These are phyloP conservation scores for Poecilia picta DNA, from an alignment of 2,797 vertebrate genomes.

Conservation along the genomic window DNA sequence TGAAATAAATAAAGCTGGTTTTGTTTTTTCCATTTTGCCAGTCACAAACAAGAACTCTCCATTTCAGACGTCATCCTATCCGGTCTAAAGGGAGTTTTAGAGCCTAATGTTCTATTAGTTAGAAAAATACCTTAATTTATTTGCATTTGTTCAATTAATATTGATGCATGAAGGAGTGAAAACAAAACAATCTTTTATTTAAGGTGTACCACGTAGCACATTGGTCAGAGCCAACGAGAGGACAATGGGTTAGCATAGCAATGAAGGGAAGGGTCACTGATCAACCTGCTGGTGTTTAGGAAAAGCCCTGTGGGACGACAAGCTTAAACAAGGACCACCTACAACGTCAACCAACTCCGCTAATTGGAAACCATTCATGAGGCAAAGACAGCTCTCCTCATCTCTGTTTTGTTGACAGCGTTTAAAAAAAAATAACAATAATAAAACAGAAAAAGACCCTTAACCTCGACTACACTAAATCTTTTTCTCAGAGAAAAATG, in stretches of 20 bases:
- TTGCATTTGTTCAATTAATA: constrained; percentile 24
- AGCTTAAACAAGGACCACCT: constrained; percentile 50
- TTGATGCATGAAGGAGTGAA: constrained; percentile 18
- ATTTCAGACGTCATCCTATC: constrained; percentile 52
- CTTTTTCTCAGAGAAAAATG: constrained; percentile 22
- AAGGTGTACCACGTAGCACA: constrained; percentile 16
- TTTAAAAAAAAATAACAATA: constrained; percentile 36
- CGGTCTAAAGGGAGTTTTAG: constrained; percentile 8
- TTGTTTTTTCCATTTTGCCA: constrained; percentile 42
- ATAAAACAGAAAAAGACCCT: constrained; percentile 28
- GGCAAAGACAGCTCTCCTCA: constrained; percentile 35
- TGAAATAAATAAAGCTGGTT: constrained; percentile 39
- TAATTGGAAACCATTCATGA: constrained; percentile 66
- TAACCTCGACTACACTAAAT: background rate
- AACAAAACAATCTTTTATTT: constrained; percentile 12
- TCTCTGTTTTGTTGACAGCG: constrained; percentile 37
- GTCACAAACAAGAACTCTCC: constrained; percentile 7
- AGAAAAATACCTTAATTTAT: constrained; percentile 37
- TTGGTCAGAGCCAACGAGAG: constrained; percentile 40
- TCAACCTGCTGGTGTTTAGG: constrained; percentile 57
- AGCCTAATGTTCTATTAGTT: constrained; percentile 29
- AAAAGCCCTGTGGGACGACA: constrained; percentile 59
- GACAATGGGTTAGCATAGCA: constrained; percentile 71
- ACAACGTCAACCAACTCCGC: constrained; percentile 54
- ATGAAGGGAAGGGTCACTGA: constrained; percentile 59